phyloP scores from a whole-genome alignment of 2,888 invertebrate species.

The Nysson spinosus region DNA sequence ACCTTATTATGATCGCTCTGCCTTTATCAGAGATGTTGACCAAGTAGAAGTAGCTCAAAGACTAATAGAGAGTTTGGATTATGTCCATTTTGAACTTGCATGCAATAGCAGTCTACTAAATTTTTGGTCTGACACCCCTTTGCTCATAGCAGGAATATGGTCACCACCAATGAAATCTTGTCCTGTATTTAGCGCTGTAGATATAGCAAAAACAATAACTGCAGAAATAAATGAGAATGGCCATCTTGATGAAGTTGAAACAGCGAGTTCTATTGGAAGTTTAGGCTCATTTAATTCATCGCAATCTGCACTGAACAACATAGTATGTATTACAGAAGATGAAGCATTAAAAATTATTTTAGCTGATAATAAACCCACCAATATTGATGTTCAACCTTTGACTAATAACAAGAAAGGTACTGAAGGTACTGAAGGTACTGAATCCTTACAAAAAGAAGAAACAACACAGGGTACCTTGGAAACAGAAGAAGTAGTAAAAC shows the following conservation, averaged over 20 bases:
- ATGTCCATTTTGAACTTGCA: conserved; percentile 76
- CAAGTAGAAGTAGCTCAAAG: conserved; percentile 87
- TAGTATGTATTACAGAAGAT: conserved; percentile 81
- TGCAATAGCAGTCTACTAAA: conserved; percentile 89
- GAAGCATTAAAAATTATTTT: conserved; percentile 86
- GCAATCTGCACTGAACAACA: conserved; percentile 67
- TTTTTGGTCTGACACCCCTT: conserved; percentile 90
- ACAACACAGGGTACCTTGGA: neutral
- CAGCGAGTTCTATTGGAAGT: conserved; percentile 73
- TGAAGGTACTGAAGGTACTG: neutral
- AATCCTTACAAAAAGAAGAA: conserved; percentile 8
- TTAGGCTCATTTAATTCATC: conserved; percentile 73
- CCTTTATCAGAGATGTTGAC: conserved; percentile 90
- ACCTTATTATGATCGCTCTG: conserved; percentile 89
- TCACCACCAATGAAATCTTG: conserved; percentile 87
- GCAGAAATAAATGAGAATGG: conserved; percentile 69
- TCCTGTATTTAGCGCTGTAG: conserved; percentile 86
- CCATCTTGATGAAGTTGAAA: conserved; percentile 69
- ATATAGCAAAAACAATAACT: conserved; percentile 84
- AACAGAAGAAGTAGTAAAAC: conserved; percentile 2
- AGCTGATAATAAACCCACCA: conserved; percentile 24
- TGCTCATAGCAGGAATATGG: conserved; percentile 92
- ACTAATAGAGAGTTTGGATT: conserved; percentile 87
- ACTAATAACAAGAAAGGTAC: neutral
- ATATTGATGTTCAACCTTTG: neutral